Evolutionary conservation across 2,113 vertebrate genomes (phyloP), one percentile per base, ranked within the genome.

Genomic region (Carassius auratus): DNA sequence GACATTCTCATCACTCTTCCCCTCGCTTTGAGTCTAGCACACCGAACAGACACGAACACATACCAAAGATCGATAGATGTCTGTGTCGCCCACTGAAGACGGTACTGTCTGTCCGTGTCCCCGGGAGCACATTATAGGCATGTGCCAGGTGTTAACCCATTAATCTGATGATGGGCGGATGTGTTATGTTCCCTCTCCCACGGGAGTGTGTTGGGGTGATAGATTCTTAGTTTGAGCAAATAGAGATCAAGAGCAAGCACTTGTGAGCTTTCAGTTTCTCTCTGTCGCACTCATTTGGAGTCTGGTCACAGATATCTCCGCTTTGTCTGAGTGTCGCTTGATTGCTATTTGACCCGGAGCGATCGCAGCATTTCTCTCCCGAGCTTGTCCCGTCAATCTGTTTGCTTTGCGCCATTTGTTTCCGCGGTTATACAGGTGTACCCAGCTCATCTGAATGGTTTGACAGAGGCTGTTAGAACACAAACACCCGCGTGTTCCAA

Each of bases 1-100:
- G 92, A 90, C 91, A 92, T 86, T 62, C 76, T 87, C 91, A 55
- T 89, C 88, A 90, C 85, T 86, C 87, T 88, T 85, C 81, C 88
- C 80, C 82, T 80, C 80, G 75, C 86, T 80, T 80, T 84, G 75
- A 69, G 61, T 77, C 21, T 71, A 80, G 26, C 10, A 50, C 42
- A 59, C 76, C 76, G 38, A 42, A 86, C 83, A 77, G 21, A 77
- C 59, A 82, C 86, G 74, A 80, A 87, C 48, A 75, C 68, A 85
- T 17, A 77, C 21, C 3, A 36, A 76, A n/a, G 66, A 91, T 91
- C 89, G 59, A 91, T 91, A 86, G 64, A 81, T 30, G 85, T 81
- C 80, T 85, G 83, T 84, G 83, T 81, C 80, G 76, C 85, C 86
- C 75, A 33, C 86, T 73, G 36, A 76, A 66, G 84, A 87, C 81